Conservation (phyloP, 2,888 invertebrate species). For the Panzeria rudis region DNA sequence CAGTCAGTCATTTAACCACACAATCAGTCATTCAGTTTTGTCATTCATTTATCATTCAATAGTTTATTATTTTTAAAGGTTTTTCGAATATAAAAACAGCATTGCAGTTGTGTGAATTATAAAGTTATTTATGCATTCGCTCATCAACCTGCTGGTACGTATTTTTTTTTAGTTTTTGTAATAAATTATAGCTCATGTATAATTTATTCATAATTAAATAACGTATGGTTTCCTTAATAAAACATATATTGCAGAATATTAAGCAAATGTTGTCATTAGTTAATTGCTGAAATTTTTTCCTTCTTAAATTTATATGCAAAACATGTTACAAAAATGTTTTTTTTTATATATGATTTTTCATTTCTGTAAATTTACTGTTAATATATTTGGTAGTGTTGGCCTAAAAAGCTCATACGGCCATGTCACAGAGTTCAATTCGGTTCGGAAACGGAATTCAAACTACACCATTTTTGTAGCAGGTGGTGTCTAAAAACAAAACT, state of each 20-base stretch:
- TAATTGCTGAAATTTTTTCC: background rate
- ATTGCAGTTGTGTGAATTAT: constrained; percentile 46
- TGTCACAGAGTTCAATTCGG: too few species aligned
- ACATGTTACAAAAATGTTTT: constrained; percentile 12
- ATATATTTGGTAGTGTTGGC: background rate
- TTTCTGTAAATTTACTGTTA: constrained; percentile 39
- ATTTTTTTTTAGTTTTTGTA: background rate
- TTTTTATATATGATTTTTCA: constrained; percentile 18
- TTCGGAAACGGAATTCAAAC: too few species aligned
- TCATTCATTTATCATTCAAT: constrained; percentile 63
- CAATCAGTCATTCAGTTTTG: constrained; percentile 43
- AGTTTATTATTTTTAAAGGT: constrained; percentile 30
- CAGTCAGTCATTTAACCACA: constrained; percentile 36
- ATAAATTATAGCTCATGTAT: constrained; percentile 20
- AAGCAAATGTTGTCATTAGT: too few species aligned
- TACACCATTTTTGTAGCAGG: too few species aligned
- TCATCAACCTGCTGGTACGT: background rate
- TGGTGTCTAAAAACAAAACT: too few species aligned
- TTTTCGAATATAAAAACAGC: background rate
- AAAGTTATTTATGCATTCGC: constrained; percentile 15
- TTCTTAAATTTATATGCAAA: constrained; percentile 49
- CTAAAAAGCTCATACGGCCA: background rate
- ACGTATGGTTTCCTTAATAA: constrained; percentile 42
- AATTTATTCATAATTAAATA: constrained; percentile 45
- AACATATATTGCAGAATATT: constrained; percentile 24